Evolutionary conservation across 2,797 vertebrate species (phyloP), one percentile per base, ranked within the genome.

Genomic region (Phataginus tetradactyla): DNA sequence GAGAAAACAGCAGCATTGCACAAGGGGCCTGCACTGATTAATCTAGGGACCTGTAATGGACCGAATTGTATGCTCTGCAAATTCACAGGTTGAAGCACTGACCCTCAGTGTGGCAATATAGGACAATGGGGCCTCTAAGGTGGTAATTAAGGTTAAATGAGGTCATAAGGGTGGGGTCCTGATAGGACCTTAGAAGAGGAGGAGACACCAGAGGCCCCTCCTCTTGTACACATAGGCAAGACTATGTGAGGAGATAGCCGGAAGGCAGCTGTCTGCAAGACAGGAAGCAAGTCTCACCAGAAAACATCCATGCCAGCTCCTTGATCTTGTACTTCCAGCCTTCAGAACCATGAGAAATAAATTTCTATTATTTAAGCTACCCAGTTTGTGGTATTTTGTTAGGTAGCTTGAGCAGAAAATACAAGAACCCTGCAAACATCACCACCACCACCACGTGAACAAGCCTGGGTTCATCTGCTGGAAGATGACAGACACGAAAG

Each of bases 231-330:
- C 13, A 25, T n/a, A 53, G 68, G n/a, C 14, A 55, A 34, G 34
- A 4, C 37, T 37, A 1, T 0, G 1, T 23, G 25, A 25, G 29
- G 7, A 53, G 32, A 53, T 29, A 39, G 63, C 12, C 3, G 14
- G 53, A 49, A 64, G 45, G 23, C 6, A 4, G 23, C 45, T 10
- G 0, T 37, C 71, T 53, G 32, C 2, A 17, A 32, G 27, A 10
- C 1, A 17, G n/a, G 45, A 49, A 72, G 45, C 3, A 21, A 75
- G 27, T n/a, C 59, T 23, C 51, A 34, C 25, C 4, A 9, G 45
- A 63, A 10, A 11, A 21, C 18, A 74, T 1, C 0, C 20, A 29
- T n/a, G 17, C 11, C 34, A 45, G 57, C 21, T 21, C n/a, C 4
- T 61, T 68, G 29, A 17, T 37, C 75, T 74, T 79, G 18, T 45